Evolutionary conservation across 2,113 vertebrate species (phyloP), one percentile per base, ranked within the genome.

Genomic region (Cyanoramphus novaezelandiae): DNA sequence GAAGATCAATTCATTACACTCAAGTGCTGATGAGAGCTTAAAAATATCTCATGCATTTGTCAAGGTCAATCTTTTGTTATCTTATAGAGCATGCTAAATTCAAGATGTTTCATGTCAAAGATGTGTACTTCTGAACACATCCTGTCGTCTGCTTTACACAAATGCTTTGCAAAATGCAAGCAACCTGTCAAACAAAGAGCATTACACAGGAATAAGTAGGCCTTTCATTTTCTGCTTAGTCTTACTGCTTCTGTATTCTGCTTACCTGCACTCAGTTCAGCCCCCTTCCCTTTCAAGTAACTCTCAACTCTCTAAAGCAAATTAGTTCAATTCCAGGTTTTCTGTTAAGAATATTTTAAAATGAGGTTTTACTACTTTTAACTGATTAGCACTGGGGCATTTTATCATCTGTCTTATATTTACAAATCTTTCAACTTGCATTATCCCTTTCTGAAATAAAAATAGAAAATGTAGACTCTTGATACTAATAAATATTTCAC

Each of bases 141-240:
- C 78, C 44, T 28, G 17, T 35, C 2, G 1, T 41, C 60, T 84
- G 52, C 67, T 82, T 80, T 88, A 57, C 21, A 57, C 35, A 91
- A 82, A 74, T 1, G 5, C 60, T 90, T 69, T 89, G 88, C 64
- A 69, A 89, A 93, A 63, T 75, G 80, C 52, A 94, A 83, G 63
- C 53, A 94, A 82, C 57, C 44, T 76, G 81, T 92, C 95, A 93
- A 92, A 91, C 55, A 78, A 69, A 88, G 81, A 91, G 25, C 65
- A 72, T 74, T 83, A 31, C 50, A 27, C 9, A 69, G 62, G n/a
- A 88, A 85, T 35, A 74, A 78, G 65, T 7, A 13, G 21, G 13
- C 46, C 82, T 83, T 95, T 86, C 77, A 88, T 97, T 92, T 93
- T 89, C 91, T 94, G 71, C 74, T 57, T 46, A 27, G 20, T 63